Percentiles rank a stretch among this genome's conserved stretches.
phyloP scores from a whole-genome alignment of 1,140 invertebrate species.

The Drosophila sucinea region DNA sequence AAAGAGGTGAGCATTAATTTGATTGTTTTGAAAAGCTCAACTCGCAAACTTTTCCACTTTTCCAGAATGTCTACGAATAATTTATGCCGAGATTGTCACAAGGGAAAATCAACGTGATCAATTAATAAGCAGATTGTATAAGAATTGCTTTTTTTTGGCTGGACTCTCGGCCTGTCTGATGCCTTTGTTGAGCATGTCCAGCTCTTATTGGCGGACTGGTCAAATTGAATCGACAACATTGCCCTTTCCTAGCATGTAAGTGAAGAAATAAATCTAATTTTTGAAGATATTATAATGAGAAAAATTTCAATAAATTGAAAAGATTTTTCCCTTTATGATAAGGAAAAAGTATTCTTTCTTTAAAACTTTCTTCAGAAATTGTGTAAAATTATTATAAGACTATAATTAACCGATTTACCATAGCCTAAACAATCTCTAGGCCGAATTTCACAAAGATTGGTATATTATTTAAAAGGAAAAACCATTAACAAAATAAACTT shows the following conservation, averaged over 20 bases:
- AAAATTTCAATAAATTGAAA: no score
- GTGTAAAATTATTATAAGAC: no score
- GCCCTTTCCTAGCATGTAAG: slow-evolving; percentile 58
- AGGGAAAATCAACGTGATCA: slow-evolving; percentile 34
- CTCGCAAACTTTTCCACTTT: neutral
- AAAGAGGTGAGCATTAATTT: slow-evolving; percentile 18
- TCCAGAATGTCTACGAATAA: slow-evolving; percentile 14
- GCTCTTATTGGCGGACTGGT: neutral
- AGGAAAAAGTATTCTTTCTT: no score
- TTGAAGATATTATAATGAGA: no score
- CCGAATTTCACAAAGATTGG: no score
- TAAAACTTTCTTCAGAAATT: no score
- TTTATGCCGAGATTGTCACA: slow-evolving; percentile 12
- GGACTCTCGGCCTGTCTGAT: slow-evolving; percentile 37
- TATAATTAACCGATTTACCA: no score
- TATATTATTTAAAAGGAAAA: no score
- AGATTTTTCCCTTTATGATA: no score
- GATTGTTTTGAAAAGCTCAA: neutral
- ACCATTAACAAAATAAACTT: no score
- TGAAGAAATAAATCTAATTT: neutral
- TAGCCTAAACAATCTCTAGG: no score
- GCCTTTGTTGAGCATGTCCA: slow-evolving; percentile 23
- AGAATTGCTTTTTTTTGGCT: slow-evolving; percentile 28
- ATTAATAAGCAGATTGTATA: slow-evolving; percentile 39
- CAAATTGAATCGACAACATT: slow-evolving; percentile 11